Evolutionary conservation across 2,797 vertebrate genomes (phyloP), one percentile per base, ranked within the genome.

Genomic region (Channa striata): DNA sequence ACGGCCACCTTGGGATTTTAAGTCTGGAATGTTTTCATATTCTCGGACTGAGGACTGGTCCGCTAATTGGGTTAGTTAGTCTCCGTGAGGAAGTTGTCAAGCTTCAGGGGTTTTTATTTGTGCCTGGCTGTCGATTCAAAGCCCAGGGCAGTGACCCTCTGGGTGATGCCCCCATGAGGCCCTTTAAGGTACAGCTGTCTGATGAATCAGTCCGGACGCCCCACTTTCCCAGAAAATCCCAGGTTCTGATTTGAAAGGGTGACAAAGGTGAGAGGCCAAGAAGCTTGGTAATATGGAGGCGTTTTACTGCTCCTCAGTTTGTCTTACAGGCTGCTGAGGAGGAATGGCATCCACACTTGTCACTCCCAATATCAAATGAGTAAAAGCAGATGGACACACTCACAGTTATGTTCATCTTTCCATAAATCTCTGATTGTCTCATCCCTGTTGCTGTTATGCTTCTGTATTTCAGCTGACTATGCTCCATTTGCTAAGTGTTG

Each of bases 21-120:
- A 78, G 80, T 83, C 77, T 47, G 80, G 85, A 89, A 88, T 85
- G 86, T 93, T 93, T 92, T 90, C 82, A 82, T 91, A 93, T 89
- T 89, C 80, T 87, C 68, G 61, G 40, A 78, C 88, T 65, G 80
- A 85, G 78, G 73, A 84, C 74, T 25, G 78, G 52, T 69, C 65
- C 48, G 14, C 82, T 93, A 93, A 94, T 93, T 93, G 90, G 92
- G 90, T 92, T 93, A 91, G 51, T 74, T 72, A 80, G 84, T 74
- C 81, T 85, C 80, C 57, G 82, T 65, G 40, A 93, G 91, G 91
- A 94, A 93, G 92, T 88, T 80, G 87, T 91, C 87, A 91, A 83
- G 92, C 91, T 93, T 93, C 81, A 89, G 90, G 81, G 87, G 77
- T 67, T 89, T 89, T 93, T 90, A 92, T 91, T 87, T 88, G 86